Evolutionary conservation across 2,797 vertebrate species (phyloP), one percentile per base, ranked within the genome.

Genomic region (Micromesistius poutassou): DNA sequence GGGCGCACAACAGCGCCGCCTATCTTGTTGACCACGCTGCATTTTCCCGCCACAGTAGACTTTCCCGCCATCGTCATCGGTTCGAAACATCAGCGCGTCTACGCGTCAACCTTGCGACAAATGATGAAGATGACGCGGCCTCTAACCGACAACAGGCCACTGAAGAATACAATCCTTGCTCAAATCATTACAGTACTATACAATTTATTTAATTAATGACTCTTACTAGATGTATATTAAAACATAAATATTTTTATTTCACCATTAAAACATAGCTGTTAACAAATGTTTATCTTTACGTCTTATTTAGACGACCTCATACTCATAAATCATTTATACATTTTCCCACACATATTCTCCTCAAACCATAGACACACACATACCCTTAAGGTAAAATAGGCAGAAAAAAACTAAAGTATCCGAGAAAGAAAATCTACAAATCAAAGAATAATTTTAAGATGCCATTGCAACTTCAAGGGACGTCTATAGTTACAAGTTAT

Each of bases 41-140:
- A 62, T 80, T 92, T 92, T 93, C 93, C 92, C 93, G 92, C 93
- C 92, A 87, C 71, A 42, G 73, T 73, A 71, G 71, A 8, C 79
- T 74, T 93, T 94, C 93, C 92, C 92, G 93, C 94, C 93, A 90
- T 68, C 85, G 85, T 88, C 87, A 88, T 90, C 84, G 19, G 36
- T 80, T 76, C 75, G 30, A 84, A 91, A 87, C 33, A 9, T 31
- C 68, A 2, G 12, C 25, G 28, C 2, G 70, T 14, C 70, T 72
- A 36, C 71, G 33, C 71, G 33, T 6, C 2, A 22, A n/a, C 4
- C 19, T 0, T 2, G 55, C 55, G 55, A 62, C 55, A 22, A 22
- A 55, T 55, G 46, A n/a, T 6, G 22, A 8, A 2, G 55, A 25
- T 25, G 55, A 62, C 55, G 55, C 55, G 55, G n/a, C 55, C 16